Evolutionary conservation across 2,113 vertebrate species (phyloP).

Genomic region (Hyperopisus bebe): DNA sequence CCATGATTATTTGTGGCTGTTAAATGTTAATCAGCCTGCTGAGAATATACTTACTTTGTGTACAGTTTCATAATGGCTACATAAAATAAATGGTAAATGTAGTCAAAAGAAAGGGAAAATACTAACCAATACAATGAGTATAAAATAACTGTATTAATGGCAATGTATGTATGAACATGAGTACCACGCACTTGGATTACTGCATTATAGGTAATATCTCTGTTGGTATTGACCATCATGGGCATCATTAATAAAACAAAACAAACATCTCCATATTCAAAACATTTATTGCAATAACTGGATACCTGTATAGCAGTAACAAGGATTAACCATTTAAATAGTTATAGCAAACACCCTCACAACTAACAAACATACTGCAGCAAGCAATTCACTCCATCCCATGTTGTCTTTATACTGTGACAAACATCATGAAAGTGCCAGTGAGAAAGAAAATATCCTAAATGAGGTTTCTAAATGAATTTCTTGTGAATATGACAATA

Average conservation of each 20-base stretch:
- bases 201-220: not conserved
- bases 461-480: slow-evolving; percentile 67
- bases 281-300: slow-evolving; percentile 99
- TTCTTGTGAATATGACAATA: slow-evolving; percentile 65
- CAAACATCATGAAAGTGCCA: slow-evolving; percentile 76
- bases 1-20: not conserved
- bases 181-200: not conserved
- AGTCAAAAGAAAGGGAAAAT: not conserved
- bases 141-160: not conserved
- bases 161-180: not conserved
- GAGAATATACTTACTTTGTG: not conserved
- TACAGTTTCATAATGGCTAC: not conserved
- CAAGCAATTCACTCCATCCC: slow-evolving; percentile 90
- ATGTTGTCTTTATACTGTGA: slow-evolving; percentile 72
- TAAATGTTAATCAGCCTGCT: not conserved
- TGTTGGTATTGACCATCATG: not conserved
- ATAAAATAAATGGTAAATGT: not conserved
- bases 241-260: slow-evolving; percentile 58
- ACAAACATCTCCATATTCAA: slow-evolving; percentile 74
- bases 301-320: slow-evolving; percentile 97
- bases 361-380: slow-evolving; percentile 89
- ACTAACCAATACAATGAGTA: not conserved
- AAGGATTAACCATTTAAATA: slow-evolving; percentile 98
- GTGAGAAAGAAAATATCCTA: slow-evolving; percentile 73
- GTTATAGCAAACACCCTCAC: slow-evolving; percentile 94